Percentiles rank a stretch among this genome's conserved stretches.
phyloP scores from a whole-genome alignment of 1,140 invertebrate genomes.

The Lucilia cuprina region DNA sequence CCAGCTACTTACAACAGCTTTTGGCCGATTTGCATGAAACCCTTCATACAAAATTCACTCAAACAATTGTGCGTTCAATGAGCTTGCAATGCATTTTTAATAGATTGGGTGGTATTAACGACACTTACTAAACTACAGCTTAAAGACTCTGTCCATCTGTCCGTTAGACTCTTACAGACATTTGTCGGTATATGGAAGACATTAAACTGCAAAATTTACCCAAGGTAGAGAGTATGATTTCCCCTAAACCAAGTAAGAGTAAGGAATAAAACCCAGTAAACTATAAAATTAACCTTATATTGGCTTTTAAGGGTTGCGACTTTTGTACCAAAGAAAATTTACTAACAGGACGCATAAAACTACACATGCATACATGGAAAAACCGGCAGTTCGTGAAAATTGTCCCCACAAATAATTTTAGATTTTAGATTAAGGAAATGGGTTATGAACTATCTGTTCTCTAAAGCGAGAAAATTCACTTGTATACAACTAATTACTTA shows the following conservation, averaged over 20 bases:
- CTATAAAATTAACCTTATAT: conserved; percentile 29
- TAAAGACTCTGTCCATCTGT: not conserved
- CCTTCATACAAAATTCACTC: not conserved
- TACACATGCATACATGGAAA: no score
- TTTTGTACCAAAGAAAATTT: not conserved
- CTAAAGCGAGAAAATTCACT: no score
- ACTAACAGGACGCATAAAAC: no score
- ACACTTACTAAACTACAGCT: not conserved
- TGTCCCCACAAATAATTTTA: no score
- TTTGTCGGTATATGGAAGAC: not conserved
- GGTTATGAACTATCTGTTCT: no score
- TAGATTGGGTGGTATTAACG: conserved; percentile 29
- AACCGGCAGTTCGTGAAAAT: no score
- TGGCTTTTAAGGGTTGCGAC: conserved; percentile 13
- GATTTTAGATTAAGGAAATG: no score
- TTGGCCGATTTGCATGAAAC: not conserved
- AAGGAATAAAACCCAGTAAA: not conserved
- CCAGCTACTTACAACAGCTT: no score
- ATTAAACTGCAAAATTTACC: not conserved
- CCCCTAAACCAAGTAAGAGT: not conserved
- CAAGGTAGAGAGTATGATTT: not conserved
- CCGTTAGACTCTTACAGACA: no score
- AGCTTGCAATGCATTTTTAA: conserved; percentile 6
- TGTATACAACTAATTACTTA: no score
- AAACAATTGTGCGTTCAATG: conserved; percentile 5